Evolutionary conservation across 2,113 vertebrate genomes (phyloP), one percentile per base, ranked within the genome.

Genomic region (Galemys pyrenaicus): DNA sequence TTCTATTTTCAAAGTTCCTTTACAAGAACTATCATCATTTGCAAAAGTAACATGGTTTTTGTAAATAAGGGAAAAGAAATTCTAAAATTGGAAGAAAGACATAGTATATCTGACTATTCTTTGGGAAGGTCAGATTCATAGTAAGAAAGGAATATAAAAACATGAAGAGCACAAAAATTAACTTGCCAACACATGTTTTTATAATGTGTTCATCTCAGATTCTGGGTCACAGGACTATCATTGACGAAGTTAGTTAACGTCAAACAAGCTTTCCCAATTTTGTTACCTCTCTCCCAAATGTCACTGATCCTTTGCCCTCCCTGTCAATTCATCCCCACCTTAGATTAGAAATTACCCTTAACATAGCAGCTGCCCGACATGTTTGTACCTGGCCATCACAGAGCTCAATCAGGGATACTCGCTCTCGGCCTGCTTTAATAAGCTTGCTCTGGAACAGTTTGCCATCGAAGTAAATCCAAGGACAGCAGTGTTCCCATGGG

Each of bases 391-490:
- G 99, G 22, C 99, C 99, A 95, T 99, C 99, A 44, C 99, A 99
- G 98, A 99, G 99, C 97, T 99, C 99, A 91, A 99, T 97, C 96
- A 99, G 98, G 54, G 99, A 98, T 3, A 98, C 98, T 46, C 98
- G 98, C 90, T 99, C 99, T 9, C 98, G 98, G 24, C 98, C 98
- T 24, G 99, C 99, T 93, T 98, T 98, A 87, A 98, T 98, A 89
- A 99, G 98, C 97, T 99, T 99, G 98, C 98, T 99, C 98, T 99
- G 99, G 97, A 99, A 99, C 94, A 99, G 98, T 95, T 99, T 99
- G 86, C 99, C 99, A n/a, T 99, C 99, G 13, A 99, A 99, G 97
- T 99, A 99, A 96, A 99, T 99, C 99, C 99, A 99, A 73, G 99
- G 99, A 87, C 99, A 99, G 98, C 99, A 99, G 97, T 99, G 99